Base-by-base conservation (phyloP, 2,797 vertebrate species). In the Etheostoma nigrum region DNA sequence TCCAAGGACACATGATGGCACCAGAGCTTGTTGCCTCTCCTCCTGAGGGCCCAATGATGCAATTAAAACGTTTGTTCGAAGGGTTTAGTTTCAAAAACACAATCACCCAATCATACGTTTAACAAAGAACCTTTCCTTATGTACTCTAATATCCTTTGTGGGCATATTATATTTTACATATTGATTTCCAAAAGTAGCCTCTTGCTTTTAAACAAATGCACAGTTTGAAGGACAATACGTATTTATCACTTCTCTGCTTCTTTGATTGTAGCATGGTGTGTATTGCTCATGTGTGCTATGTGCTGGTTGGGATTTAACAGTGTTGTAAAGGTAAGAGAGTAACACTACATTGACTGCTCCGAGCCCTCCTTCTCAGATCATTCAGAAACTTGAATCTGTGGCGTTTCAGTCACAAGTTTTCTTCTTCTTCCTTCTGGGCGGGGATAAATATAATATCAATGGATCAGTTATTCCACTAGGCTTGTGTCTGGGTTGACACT, bases 321-420 rank as follows among this genome's bases (percentile, higher is more conserved):
- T 16, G 23, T 23, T 36, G 54, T 12, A 12, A 19, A 55, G 10
- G 13, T 10, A 45, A 57, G 10, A 47, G 11, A 19, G 65, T 14
- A 54, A n/a, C 74, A 25, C 13, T 40, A 23, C 27, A 5, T 4
- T 44, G 2, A 18, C 45, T 44, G 53, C 79, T 70, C 48, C 4
- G 0, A 71, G 80, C 68, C 7, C 4, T 72, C 47, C 59, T 27
- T 57, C 40, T 76, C 70, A 79, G 69, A 74, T 79, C 61, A 11
- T 71, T 74, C 11, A 57, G 4, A 27, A 25, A 76, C 62, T 49
- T 66, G 36, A 71, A 82, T 54, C 40, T 61, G 62, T 66, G 74
- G 67, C 74, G 53, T 72, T 58, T 72, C 40, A 79, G 81, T 86
- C 87, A 87, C 82, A 66, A 76, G 86, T 47, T 79, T 57, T 48